Evolutionary conservation across 2,888 invertebrate genomes (phyloP).

Genomic region (Meteorus cinctellus): DNA sequence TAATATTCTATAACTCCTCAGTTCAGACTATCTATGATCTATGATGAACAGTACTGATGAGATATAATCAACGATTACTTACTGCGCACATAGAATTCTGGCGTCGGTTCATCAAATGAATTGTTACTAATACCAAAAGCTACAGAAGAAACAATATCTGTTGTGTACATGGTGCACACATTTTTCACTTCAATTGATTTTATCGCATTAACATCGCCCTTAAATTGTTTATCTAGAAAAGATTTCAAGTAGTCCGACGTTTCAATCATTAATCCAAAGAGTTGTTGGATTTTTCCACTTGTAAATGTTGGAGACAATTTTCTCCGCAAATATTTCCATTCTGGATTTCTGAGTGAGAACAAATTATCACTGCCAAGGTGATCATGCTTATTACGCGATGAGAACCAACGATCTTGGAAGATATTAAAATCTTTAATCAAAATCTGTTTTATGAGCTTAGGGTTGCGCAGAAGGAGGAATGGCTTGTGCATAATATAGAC

Average conservation of each 20-base stretch:
- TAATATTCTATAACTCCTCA: background rate
- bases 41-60: background rate
- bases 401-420: constrained; percentile 72
- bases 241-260: constrained; percentile 61
- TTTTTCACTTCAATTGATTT: constrained; percentile 50
- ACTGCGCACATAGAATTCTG: constrained; percentile 60
- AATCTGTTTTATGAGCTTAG: constrained; percentile 73
- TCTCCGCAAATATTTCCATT: constrained; percentile 74
- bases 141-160: constrained; percentile 62
- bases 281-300: constrained; percentile 75
- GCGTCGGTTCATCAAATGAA: constrained; percentile 56
- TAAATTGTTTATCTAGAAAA: constrained; percentile 50
- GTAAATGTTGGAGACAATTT: constrained; percentile 76
- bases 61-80: constrained; percentile 30
- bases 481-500: constrained; percentile 74
- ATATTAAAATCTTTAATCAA: constrained; percentile 74
- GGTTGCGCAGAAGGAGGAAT: constrained; percentile 71
- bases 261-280: constrained; percentile 72
- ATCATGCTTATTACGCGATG: constrained; percentile 64
- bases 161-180: constrained; percentile 56
- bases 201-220: background rate
- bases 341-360: constrained; percentile 72
- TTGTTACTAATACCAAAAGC: constrained; percentile 63
- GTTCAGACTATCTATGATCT: background rate
- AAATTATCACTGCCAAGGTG: constrained; percentile 65